These are phyloP conservation scores for Phycodurus eques DNA, from an alignment of 2,113 vertebrate genomes.

Conservation along the genomic window DNA sequence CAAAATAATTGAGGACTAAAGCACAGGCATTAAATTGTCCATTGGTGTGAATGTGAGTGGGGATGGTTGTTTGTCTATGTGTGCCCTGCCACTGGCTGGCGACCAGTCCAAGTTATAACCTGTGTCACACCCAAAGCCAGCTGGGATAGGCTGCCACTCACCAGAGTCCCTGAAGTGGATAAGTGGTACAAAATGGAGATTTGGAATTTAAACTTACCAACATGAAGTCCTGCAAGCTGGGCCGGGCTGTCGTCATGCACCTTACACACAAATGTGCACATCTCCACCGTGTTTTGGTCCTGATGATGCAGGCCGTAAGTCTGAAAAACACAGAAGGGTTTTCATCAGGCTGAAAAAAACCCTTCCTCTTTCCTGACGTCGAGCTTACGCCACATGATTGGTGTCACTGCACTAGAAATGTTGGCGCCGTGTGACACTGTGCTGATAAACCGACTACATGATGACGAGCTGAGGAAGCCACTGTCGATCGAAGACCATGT, in stretches of 20 bases:
- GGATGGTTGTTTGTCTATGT: too few relatives aligned
- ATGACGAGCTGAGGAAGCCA: slow-evolving; percentile 23
- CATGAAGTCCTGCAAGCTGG: slow-evolving; percentile 83
- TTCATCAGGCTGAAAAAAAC: background rate
- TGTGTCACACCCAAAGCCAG: background rate
- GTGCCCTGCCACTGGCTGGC: background rate
- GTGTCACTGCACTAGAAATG: slow-evolving; percentile 5
- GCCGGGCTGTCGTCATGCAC: slow-evolving; percentile 88
- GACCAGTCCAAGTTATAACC: background rate
- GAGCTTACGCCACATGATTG: slow-evolving; percentile 6
- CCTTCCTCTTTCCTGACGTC: background rate
- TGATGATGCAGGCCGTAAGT: slow-evolving; percentile 93
- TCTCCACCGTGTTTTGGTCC: slow-evolving; percentile 88
- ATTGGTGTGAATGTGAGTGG: background rate
- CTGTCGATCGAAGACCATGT: background rate
- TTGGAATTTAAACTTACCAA: slow-evolving; percentile 74
- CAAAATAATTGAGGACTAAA: background rate
- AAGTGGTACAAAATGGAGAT: background rate
- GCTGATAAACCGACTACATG: slow-evolving; percentile 14
- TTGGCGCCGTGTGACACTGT: background rate
- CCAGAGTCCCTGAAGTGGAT: background rate
- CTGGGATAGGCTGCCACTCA: background rate
- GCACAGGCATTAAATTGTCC: too few relatives aligned
- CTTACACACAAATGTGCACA: slow-evolving; percentile 95
- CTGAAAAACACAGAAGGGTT: slow-evolving; percentile 66